Evolutionary conservation across 2,888 invertebrate species (phyloP), one percentile per base, ranked within the genome.

Genomic region (Orthosia incerta): DNA sequence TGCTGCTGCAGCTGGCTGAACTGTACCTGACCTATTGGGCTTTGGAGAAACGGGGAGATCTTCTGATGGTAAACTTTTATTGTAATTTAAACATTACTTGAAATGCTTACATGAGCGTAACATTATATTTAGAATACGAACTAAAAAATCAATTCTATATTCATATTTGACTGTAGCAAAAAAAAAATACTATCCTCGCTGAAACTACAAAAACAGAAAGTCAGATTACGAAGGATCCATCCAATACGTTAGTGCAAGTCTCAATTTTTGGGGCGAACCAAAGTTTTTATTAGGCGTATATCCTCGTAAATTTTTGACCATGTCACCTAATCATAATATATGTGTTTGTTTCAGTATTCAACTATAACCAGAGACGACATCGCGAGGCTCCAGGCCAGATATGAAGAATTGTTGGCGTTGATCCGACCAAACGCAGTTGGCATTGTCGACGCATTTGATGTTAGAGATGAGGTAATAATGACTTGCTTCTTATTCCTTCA

Each of bases 391-490:
- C 98, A 98, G 88, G 89, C 92, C 18, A 97, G 97, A 89, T 95
- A 98, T 78, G 98, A 98, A 88, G 96, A 97, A 71, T 93, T 98
- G 13, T 94, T 99, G 68, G 95, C 96, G 0, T 93, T 97, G 23
- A 96, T 99, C 39, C 97, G 99, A 80, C 98, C 98, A 3, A 98
- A 99, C 90, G 99, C 98, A 0, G 97, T 99, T 0, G 97, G 98
- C 1, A 96, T 99, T 45, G 99, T 99, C 0, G 99, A 99, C 92
- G 97, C 98, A 20, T 99, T 99, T 88, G 99, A 99, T 90, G 97
- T 98, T 56, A 96, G 97, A 56, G 98, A 98, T 91, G 97, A 97
- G 90, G 97, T 98, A 84, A 80, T 3, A 39, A 45, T n/a, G 0
- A 12, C n/a, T 48, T 50, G 7, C 15, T 9, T 60, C 4, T 23